phyloP scores from a whole-genome alignment of 2,113 vertebrate species.

The Hirundichthys speculiger region DNA sequence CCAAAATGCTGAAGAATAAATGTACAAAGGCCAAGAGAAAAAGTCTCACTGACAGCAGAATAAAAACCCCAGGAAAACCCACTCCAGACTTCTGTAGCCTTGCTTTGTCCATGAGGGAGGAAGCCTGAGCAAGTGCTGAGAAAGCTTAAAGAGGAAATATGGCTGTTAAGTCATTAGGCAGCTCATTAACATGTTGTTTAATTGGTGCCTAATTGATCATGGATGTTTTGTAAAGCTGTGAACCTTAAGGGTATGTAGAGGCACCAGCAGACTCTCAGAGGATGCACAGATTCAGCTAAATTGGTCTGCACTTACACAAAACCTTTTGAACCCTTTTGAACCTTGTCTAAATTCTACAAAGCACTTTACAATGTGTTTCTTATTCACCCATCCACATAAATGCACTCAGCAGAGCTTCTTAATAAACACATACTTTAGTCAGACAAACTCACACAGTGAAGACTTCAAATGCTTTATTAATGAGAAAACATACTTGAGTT shows the following conservation, averaged over 20 bases:
- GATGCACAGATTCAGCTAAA: background rate
- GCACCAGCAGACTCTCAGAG: constrained; percentile 28
- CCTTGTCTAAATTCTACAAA: too few species aligned
- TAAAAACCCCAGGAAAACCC: constrained; percentile 15
- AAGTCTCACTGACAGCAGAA: constrained; percentile 2
- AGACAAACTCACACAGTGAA: too few species aligned
- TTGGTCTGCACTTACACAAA: background rate
- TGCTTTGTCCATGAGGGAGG: too few species aligned
- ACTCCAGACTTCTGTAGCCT: constrained; percentile 12
- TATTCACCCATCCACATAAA: too few species aligned
- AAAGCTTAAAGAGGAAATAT: constrained; percentile 56
- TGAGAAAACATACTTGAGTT: too few species aligned
- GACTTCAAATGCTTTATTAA: too few species aligned
- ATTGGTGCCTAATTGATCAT: constrained; percentile 77
- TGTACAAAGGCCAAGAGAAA: constrained; percentile 3
- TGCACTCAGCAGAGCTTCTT: too few species aligned
- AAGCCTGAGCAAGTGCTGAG: constrained; percentile 26
- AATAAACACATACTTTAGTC: too few species aligned
- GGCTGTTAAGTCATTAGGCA: constrained; percentile 70
- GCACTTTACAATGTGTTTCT: too few species aligned
- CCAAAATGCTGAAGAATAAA: background rate
- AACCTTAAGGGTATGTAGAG: constrained; percentile 43
- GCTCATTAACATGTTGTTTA: constrained; percentile 70
- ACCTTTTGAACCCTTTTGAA: too few species aligned
- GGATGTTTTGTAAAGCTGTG: constrained; percentile 65